A percentile compares a stretch with the other conserved stretches of the same genome.
Evolutionary conservation across 2,113 vertebrate genomes (phyloP).

Genomic region (Gymnorhina tibicen): DNA sequence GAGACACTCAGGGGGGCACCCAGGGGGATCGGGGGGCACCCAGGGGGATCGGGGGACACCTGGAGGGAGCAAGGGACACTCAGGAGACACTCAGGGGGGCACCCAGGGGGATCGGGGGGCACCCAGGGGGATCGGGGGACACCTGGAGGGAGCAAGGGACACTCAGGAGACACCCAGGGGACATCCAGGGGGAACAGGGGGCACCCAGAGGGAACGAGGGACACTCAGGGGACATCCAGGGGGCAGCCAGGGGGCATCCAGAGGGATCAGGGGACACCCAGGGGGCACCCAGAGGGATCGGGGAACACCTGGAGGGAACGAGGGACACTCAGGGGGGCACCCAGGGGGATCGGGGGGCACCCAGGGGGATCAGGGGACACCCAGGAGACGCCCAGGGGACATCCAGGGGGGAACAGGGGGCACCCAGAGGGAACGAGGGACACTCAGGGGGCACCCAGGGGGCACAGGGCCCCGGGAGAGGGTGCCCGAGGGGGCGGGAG

Average conservation of each 20-base stretch:
- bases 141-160: neutral
- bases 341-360: too few relatives aligned
- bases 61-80: too few relatives aligned
- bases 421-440: neutral
- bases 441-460: rapidly evolving
- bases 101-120: too few relatives aligned
- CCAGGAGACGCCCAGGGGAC: neutral
- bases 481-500: neutral
- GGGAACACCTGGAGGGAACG: neutral
- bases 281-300: too few relatives aligned
- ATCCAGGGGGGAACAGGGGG: neutral
- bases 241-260: neutral
- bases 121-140: neutral
- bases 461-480: rapidly evolving
- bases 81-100: neutral
- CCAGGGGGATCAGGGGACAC: neutral
- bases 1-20: neutral
- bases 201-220: neutral
- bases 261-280: neutral
- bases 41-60: neutral
- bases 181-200: neutral
- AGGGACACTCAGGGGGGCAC: neutral
- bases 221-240: neutral
- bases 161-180: neutral
- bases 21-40: neutral